Percentiles rank a stretch among this genome's conserved stretches.
These are phyloP conservation scores for Elephantulus edwardii DNA, from an alignment of 2,113 vertebrate species.

Conservation along the genomic window DNA sequence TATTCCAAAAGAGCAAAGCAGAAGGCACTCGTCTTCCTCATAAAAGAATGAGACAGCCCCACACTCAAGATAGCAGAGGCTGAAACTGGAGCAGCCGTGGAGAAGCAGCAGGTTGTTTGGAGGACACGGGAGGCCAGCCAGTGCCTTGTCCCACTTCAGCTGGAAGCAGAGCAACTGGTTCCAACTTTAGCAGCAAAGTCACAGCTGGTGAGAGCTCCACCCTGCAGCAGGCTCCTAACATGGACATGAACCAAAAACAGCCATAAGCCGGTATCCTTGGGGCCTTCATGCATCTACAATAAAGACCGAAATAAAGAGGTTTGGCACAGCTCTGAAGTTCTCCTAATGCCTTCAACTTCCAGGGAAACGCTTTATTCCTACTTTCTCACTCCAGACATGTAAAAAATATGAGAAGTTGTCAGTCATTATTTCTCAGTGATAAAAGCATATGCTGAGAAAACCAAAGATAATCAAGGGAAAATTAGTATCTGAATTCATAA, in stretches of 20 bases:
- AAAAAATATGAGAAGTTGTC: neutral
- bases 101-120: neutral
- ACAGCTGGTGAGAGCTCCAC: neutral
- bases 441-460: constrained; percentile 32
- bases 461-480: constrained; percentile 3
- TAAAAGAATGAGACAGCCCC: neutral
- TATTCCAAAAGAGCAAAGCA: neutral
- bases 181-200: neutral
- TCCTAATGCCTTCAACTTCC: neutral
- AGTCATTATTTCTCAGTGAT: neutral
- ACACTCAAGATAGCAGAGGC: neutral
- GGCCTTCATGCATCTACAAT: neutral
- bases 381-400: neutral
- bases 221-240: neutral
- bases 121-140: constrained; percentile 29
- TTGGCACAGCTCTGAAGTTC: neutral
- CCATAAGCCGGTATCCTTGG: neutral
- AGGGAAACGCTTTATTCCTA: neutral
- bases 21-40: neutral
- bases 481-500: neutral
- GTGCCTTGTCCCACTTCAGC: neutral
- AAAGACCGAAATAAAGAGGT: neutral
- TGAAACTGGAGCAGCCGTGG: neutral
- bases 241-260: neutral
- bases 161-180: constrained; percentile 1